Conservation (phyloP, 2,113 vertebrate genomes). For the Centropristis striata region DNA sequence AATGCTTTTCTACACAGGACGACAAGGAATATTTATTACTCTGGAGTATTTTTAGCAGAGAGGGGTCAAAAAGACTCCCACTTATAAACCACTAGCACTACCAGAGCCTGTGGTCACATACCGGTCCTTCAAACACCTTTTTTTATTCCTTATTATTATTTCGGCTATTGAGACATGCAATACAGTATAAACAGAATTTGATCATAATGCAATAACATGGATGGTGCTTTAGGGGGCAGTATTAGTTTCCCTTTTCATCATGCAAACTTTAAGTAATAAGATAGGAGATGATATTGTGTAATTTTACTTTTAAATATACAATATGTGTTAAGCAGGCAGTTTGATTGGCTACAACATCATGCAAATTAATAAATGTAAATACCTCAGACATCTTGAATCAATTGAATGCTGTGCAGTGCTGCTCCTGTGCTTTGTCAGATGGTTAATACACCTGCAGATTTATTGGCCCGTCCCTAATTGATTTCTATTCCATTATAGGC, state of each 20-base stretch:
- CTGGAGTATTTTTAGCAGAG: conserved; percentile 41
- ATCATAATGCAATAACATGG: conserved; percentile 72
- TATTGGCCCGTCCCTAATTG: not conserved
- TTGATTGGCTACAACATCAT: conserved; percentile 3
- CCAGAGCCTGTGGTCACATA: conserved; percentile 6
- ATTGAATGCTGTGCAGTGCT: conserved; percentile 5
- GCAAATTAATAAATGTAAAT: conserved; percentile 31
- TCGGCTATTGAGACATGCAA: conserved; percentile 3
- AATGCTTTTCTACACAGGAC: conserved; percentile 49
- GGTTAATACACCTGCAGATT: conserved; percentile 7
- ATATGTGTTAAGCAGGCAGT: not conserved
- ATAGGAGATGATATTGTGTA: conserved; percentile 7
- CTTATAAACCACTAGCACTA: not conserved
- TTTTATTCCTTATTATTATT: conserved; percentile 10
- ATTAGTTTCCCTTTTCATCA: conserved; percentile 48
- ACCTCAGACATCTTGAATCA: conserved; percentile 30
- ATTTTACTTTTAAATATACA: not conserved
- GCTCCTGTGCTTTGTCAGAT: conserved; percentile 34
- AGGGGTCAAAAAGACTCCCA: conserved; percentile 16
- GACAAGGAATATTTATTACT: conserved; percentile 64
- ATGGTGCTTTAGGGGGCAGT: conserved; percentile 72
- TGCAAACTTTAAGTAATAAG: conserved; percentile 28
- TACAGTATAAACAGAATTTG: conserved; percentile 25
- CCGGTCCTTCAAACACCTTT: not conserved
- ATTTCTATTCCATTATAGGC: not conserved